phyloP scores from a whole-genome alignment of 2,113 vertebrate species.

The Puffinus mauretanicus region DNA sequence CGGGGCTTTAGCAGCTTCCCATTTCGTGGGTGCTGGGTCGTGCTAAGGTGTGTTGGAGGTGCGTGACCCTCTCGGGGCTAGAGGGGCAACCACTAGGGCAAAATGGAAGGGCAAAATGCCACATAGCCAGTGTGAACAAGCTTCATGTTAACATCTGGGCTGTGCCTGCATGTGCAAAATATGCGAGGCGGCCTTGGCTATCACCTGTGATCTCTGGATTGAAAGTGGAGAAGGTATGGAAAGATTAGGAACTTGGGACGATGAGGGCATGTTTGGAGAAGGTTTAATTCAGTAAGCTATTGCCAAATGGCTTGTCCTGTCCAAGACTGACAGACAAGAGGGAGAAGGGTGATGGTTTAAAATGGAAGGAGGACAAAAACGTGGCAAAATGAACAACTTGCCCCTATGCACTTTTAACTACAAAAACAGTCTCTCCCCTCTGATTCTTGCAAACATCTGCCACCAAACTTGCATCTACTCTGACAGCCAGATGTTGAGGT shows the following conservation, averaged over 20 bases:
- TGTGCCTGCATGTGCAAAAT: background rate
- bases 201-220: background rate
- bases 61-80: rapidly evolving
- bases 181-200: rapidly evolving
- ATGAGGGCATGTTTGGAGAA: background rate
- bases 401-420: background rate
- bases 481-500: constrained; percentile 75
- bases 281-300: background rate
- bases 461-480: constrained; percentile 23
- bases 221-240: background rate
- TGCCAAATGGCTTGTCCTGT: constrained; percentile 47
- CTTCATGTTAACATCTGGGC: background rate
- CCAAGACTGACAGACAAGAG: background rate
- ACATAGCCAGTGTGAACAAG: rapidly evolving
- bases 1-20: background rate
- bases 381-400: background rate
- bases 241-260: background rate
- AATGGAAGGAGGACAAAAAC: constrained; percentile 27
- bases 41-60: background rate
- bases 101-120: background rate
- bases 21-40: background rate
- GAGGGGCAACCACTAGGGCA: background rate
- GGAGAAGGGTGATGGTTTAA: background rate
- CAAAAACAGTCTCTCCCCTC: background rate
- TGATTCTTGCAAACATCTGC: constrained; percentile 56